Evolutionary conservation across 2,113 vertebrate genomes (phyloP).

Genomic region (Tachuris rubrigastra): DNA sequence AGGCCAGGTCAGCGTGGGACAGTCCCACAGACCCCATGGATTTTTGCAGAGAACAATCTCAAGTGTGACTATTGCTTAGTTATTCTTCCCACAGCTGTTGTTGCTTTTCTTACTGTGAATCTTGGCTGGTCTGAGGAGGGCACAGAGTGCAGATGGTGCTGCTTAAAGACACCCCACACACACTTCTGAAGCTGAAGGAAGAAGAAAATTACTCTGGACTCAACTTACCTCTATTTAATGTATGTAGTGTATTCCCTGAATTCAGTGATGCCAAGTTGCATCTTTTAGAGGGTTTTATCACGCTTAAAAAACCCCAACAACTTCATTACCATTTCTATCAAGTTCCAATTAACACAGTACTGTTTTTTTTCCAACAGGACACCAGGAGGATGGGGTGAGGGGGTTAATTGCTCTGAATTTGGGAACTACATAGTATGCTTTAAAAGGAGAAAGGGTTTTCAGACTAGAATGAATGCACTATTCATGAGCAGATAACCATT

Average conservation of each 20-base stretch:
- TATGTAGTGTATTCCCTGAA: not conserved
- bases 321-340: not conserved
- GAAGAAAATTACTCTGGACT: not conserved
- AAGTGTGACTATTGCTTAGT: not conserved
- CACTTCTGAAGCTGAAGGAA: not conserved
- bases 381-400: not conserved
- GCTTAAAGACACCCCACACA: not conserved
- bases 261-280: not conserved
- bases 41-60: not conserved
- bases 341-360: not conserved
- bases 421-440: not conserved
- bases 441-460: not conserved
- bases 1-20: not conserved
- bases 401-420: not conserved
- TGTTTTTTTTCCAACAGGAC: not conserved
- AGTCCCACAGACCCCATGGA: not conserved
- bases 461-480: not conserved
- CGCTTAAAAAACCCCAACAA: not conserved
- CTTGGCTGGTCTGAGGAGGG: not conserved
- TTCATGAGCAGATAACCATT: conserved; percentile 7
- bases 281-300: conserved; percentile 25
- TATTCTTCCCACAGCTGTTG: not conserved
- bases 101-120: conserved; percentile 26
- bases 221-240: conserved; percentile 20
- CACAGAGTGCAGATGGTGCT: not conserved